These are phyloP conservation scores for Kryphioiulus occultus DNA, from an alignment of 2,888 invertebrate genomes.

Conservation along the genomic window DNA sequence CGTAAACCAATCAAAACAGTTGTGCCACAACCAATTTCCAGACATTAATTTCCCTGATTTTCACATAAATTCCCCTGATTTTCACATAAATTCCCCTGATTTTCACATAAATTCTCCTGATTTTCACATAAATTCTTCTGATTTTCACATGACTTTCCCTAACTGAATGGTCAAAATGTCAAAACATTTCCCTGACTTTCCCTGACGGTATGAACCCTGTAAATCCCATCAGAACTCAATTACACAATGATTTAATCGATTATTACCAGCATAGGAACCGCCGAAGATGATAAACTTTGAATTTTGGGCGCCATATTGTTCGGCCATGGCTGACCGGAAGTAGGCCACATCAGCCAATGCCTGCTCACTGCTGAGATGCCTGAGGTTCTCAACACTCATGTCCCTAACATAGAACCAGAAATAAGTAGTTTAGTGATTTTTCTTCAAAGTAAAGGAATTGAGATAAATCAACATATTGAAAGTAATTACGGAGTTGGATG, in stretches of 20 bases:
- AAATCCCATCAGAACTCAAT: background rate
- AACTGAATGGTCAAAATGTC: too few species aligned
- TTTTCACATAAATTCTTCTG: too few species aligned
- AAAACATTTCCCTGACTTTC: too few species aligned
- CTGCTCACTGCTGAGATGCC: conserved; percentile 72
- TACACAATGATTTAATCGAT: background rate
- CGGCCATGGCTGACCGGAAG: conserved; percentile 79
- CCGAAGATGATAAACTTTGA: conserved; percentile 92
- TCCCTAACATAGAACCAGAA: conserved; percentile 70
- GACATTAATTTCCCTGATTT: too few species aligned
- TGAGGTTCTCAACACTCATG: conserved; percentile 78
- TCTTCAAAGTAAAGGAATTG: too few species aligned
- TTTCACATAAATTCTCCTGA: too few species aligned
- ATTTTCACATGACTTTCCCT: too few species aligned
- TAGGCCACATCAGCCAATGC: conserved; percentile 80
- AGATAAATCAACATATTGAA: background rate
- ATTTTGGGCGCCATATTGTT: conserved; percentile 68
- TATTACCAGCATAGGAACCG: conserved; percentile 84
- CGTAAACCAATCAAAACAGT: too few species aligned
- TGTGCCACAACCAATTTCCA: too few species aligned
- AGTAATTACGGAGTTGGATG: conserved; percentile 78
- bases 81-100: too few species aligned
- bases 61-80: too few species aligned
- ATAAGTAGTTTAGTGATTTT: background rate
- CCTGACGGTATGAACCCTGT: too few species aligned